Base-by-base conservation (phyloP, 2,888 invertebrate species). In the Odontothrips loti region DNA sequence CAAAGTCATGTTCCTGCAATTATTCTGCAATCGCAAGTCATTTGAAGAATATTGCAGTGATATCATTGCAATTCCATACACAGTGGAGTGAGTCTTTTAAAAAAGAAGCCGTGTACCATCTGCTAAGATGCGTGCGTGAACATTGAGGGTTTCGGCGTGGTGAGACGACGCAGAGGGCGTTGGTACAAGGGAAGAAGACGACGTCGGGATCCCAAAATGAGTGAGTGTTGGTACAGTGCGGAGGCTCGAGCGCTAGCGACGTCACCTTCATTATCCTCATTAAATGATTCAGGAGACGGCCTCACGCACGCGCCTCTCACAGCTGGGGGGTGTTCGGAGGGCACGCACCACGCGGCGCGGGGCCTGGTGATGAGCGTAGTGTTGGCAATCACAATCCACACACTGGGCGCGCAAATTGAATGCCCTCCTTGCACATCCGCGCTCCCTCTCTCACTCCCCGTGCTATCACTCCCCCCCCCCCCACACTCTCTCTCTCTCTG, bases 201-300 rank as follows among this genome's bases (percentile, higher is more conserved):
- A 51, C 51, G 51, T 20, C 51, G 51, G 34, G 34, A 6, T 2
- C 34, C 6, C 34, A 43, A 43, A 43, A 43, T 43, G 6, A 43
- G 6, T 43, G 34, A 43, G 34, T 43, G 34, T 43, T 43, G 34
- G 34, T 43, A 43, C 34, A 43, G 34, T 43, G 58, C 15, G 6
- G 51, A 10, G 51, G 51, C 51, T 3, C 15, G 51, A n/a, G 58
- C n/a, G 58, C 51, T 58, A 20, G 58, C 58, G 17, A 6, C 58
- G 68, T 27, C 23, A 12, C 68, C 68, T 75, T 75, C 68, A 23
- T 75, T 75, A 75, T 75, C 68, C 68, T 75, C 68, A 27, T 75
- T 75, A 27, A 75, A 75, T 75, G 68, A 75, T 75, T 75, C 68
- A 75, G 27, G 58, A 58, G 58, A 58, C 58, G 58, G 20, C 58